These are phyloP conservation scores for Cryptocephalus primarius DNA, from an alignment of 2,888 invertebrate species.

Conservation along the genomic window DNA sequence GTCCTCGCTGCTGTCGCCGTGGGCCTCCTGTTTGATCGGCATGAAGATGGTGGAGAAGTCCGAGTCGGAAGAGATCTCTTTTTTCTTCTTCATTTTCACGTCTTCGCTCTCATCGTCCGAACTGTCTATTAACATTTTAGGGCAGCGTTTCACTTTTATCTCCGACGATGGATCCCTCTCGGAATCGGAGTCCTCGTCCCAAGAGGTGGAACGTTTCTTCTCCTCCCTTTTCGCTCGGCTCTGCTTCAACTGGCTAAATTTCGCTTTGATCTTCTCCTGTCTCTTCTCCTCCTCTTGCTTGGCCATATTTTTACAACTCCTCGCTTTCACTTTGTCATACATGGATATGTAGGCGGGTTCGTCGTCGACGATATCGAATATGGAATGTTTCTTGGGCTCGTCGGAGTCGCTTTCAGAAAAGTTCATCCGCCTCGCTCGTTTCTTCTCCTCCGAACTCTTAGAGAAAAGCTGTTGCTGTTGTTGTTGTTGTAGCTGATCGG, in stretches of 20 bases:
- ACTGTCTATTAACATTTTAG: constrained; percentile 33
- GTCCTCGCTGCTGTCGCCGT: constrained; percentile 35
- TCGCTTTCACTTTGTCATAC: constrained; percentile 95
- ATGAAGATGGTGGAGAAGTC: constrained; percentile 39
- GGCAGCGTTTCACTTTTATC: constrained; percentile 22
- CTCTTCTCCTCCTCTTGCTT: constrained; percentile 83
- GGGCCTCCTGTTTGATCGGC: constrained; percentile 29
- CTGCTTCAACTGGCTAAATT: constrained; percentile 79
- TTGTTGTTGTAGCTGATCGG: background rate
- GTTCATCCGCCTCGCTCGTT: constrained; percentile 31
- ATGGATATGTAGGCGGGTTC: constrained; percentile 89
- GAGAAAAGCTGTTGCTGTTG: background rate
- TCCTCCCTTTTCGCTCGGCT: constrained; percentile 78
- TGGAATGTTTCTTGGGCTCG: constrained; percentile 80
- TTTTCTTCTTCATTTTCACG: constrained; percentile 28
- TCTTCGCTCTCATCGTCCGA: constrained; percentile 31
- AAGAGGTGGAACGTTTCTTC: constrained; percentile 79
- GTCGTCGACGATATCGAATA: constrained; percentile 82
- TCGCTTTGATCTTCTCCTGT: constrained; percentile 77
- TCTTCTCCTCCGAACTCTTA: constrained; percentile 22
- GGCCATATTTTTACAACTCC: constrained; percentile 88
- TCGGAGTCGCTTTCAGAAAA: constrained; percentile 65
- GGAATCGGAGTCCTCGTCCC: constrained; percentile 78
- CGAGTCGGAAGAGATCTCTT: constrained; percentile 44
- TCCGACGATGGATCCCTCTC: constrained; percentile 30